Evolutionary conservation across 2,888 invertebrate genomes (phyloP), one percentile per base, ranked within the genome.

Genomic region (Chaetogeoica ovagalla): DNA sequence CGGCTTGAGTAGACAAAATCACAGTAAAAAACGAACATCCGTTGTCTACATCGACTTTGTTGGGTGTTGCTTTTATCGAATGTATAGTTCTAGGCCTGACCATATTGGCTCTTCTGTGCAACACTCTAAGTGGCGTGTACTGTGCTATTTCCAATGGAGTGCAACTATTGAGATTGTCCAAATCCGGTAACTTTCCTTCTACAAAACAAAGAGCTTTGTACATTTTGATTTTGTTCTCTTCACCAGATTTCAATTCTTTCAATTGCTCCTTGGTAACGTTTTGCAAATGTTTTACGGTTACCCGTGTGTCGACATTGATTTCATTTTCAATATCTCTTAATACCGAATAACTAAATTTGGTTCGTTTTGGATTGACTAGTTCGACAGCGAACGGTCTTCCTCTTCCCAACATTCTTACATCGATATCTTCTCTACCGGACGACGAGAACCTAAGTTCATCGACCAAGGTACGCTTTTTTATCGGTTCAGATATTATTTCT

Each of bases 381-480:
- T 98, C 96, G 0, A 98, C 87, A 1, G 94, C 94, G 88, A 98
- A 99, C 0, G 98, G 98, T 13, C 98, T 88, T 0, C 98, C 98
- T 82, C 91, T 89, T 0, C 97, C 96, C 82, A 99, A 87, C 87
- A 95, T 98, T 81, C 97, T 89, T 0, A 98, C 98, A 87, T 99
- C 99, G 0, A 97, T 95, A 87, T 99, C 99, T 87, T 99, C 98
- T 60, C 99, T 89, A 0, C 98, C 98, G 75, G 97, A 96, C 4
- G 97, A 91, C 83, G 94, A 90, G 87, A 98, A 95, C 88, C 88
- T 85, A 21, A 85, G 84, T 59, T 89, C 86, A 84, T 88, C 86
- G 60, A 89, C 89, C 87, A 86, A 88, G 83, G 91, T 91, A 39
- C 89, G 85, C 30, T 90, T 87, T 0, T 89, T 88, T 23, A 97